Evolutionary conservation across 2,113 vertebrate species (phyloP).

Genomic region (Erinaceus europaeus): DNA sequence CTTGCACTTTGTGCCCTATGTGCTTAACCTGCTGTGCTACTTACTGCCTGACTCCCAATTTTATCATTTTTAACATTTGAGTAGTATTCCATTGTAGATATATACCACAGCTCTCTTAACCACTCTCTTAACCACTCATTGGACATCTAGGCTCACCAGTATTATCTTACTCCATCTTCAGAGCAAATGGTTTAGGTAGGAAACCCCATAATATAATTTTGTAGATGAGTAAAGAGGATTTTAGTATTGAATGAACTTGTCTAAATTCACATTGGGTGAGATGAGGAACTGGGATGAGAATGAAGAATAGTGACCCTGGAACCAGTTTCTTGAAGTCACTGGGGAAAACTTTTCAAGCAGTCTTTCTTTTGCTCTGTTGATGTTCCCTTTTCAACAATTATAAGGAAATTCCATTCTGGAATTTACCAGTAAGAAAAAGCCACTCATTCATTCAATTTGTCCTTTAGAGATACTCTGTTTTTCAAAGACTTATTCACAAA

Average conservation of each 20-base stretch:
- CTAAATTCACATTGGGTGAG: neutral
- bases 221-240: neutral
- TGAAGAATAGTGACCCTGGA: neutral
- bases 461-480: neutral
- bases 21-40: no score
- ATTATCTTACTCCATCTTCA: neutral
- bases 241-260: constrained; percentile 16
- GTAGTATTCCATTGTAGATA: no score
- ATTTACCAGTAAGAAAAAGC: neutral
- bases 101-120: no score
- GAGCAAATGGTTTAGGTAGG: neutral
- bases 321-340: neutral
- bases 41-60: no score
- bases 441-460: neutral
- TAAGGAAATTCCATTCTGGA: neutral
- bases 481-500: neutral
- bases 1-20: no score
- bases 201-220: neutral
- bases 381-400: neutral
- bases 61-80: no score
- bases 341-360: neutral
- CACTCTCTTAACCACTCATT: no score
- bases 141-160: no score
- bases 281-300: neutral
- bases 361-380: neutral